Percentiles rank a stretch among this genome's conserved stretches.
These are phyloP conservation scores for Synergus gifuensis DNA, from an alignment of 2,888 invertebrate species.

Conservation along the genomic window DNA sequence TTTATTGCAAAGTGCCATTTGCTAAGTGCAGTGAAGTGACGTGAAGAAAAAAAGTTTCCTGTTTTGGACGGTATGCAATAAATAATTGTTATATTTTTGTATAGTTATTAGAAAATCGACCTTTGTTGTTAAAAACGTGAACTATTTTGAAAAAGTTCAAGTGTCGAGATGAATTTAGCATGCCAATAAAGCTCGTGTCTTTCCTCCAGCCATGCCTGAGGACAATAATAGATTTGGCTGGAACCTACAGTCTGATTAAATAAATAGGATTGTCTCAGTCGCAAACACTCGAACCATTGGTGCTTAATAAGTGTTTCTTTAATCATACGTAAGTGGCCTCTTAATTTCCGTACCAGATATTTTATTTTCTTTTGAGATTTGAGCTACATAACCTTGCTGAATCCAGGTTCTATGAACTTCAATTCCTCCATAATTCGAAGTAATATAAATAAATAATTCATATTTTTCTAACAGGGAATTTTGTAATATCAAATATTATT, in stretches of 20 bases:
- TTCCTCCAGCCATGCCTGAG: constrained; percentile 76
- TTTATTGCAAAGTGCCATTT: constrained; percentile 7
- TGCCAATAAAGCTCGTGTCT: constrained; percentile 55
- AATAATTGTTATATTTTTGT: neutral
- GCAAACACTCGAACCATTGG: constrained; percentile 65
- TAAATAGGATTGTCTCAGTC: constrained; percentile 73
- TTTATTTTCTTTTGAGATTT: constrained; percentile 9
- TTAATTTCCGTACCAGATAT: constrained; percentile 51
- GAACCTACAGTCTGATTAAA: constrained; percentile 77
- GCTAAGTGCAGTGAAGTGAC: neutral
- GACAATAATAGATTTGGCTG: constrained; percentile 79
- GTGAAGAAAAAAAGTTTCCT: constrained; percentile 14
- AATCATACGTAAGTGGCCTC: constrained; percentile 46
- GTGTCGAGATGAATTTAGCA: constrained; percentile 44
- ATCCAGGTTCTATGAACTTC: neutral
- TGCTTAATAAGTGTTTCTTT: constrained; percentile 49
- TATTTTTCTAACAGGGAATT: neutral
- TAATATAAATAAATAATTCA: neutral
- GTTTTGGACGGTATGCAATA: neutral
- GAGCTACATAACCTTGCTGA: constrained; percentile 61
- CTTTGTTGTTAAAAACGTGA: neutral
- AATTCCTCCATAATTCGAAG: neutral
- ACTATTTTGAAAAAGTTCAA: constrained; percentile 21
- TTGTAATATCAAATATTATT: neutral
- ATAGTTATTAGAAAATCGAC: constrained; percentile 8